phyloP scores from a whole-genome alignment of 2,888 invertebrate species.

The Oegoconia quadripuncta region DNA sequence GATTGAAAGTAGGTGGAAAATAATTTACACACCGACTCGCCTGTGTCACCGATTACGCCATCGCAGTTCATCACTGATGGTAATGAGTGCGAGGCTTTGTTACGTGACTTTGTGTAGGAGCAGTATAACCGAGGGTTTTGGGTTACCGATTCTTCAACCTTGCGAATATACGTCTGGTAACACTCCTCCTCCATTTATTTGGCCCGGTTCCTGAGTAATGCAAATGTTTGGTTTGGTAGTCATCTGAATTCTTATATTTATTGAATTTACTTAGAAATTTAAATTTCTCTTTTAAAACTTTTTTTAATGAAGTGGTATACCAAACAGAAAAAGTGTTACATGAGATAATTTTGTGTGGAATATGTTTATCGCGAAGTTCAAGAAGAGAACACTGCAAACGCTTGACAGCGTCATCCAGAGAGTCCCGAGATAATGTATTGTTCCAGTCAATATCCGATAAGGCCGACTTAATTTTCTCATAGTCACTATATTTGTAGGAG shows the following conservation, averaged over 20 bases:
- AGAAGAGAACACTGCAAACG: too few relatives aligned
- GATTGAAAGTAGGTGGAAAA: slow-evolving; percentile 1
- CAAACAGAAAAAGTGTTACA: too few relatives aligned
- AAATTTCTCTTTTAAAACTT: too few relatives aligned
- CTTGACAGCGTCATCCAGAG: too few relatives aligned
- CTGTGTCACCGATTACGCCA: background rate
- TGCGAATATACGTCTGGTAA: background rate
- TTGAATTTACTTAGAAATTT: too few relatives aligned
- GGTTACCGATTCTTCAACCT: background rate
- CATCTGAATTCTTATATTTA: background rate
- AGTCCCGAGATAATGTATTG: too few relatives aligned
- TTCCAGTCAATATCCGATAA: too few relatives aligned
- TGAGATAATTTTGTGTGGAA: too few relatives aligned
- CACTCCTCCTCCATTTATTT: background rate
- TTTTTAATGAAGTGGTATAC: too few relatives aligned
- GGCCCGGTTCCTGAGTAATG: background rate
- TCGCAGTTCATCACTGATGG: background rate
- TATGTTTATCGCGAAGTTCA: too few relatives aligned
- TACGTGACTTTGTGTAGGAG: background rate
- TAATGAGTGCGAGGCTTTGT: background rate
- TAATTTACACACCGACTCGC: background rate
- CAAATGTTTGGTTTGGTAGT: background rate
- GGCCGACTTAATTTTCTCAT: too few relatives aligned
- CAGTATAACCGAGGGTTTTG: background rate
- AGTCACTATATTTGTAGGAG: too few relatives aligned